Base-by-base conservation (phyloP, 2,797 vertebrate species). In the Melanogrammus aeglefinus region DNA sequence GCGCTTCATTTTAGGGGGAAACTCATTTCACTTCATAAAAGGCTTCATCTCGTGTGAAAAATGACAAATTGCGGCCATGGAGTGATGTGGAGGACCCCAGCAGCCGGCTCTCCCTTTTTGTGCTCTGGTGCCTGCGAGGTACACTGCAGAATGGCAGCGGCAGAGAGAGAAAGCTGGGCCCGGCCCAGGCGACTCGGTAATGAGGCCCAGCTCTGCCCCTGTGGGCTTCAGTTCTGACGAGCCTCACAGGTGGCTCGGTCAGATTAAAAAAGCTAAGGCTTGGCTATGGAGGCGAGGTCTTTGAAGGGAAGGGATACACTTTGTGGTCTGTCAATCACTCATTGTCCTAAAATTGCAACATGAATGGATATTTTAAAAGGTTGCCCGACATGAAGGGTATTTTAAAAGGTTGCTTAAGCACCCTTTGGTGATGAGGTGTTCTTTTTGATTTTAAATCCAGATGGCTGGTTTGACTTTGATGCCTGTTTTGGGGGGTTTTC, bases 1-100 rank as follows among this genome's bases (percentile, higher is more conserved):
- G 91, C 80, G 93, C 93, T 94, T 95, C 93, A 93, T 94, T 94
- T 92, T 93, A 88, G 88, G 90, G 90, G 90, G 92, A 94, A 94
- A 94, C 95, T 95, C 93, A 95, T 95, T 95, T 94, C 87, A 79
- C 93, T 94, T 94, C 94, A 95, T 94, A 95, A 94, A 95, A 94
- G 92, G 91, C 93, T 95, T 95, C 94, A 94, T 94, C 93, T 93
- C 86, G 85, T 94, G 93, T 93, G 92, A 93, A 94, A 95, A 94
- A 94, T 94, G 94, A 95, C 94, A 94, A 94, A 94, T 95, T 94
- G 92, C 91, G 77, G 89, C 91, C 89, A 85, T 88, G 86, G 88
- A 90, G 89, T 91, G 92, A 94, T 92, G 92, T 92, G 88, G 91
- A 92, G 92, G 90, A 91, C 90, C 63, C 88, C 80, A 87, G 87